A percentile compares a stretch with the other conserved stretches of the same genome.
phyloP scores from a whole-genome alignment of 2,797 vertebrate species.

The Phoxinus dragarum region DNA sequence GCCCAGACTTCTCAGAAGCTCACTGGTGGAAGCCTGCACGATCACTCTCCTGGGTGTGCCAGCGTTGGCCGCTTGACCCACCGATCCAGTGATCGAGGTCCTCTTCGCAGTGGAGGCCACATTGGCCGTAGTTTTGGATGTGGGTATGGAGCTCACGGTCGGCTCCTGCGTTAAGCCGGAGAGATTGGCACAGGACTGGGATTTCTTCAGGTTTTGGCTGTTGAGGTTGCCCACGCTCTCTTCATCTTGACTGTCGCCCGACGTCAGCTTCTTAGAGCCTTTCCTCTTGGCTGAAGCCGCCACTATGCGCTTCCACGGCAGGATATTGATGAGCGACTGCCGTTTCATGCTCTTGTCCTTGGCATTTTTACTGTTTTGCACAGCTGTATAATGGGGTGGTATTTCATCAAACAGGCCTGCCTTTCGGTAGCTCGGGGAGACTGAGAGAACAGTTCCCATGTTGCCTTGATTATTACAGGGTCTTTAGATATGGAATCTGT shows the following conservation, averaged over 20 bases:
- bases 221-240: constrained; percentile 86
- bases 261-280: constrained; percentile 89
- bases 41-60: constrained; percentile 92
- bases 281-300: constrained; percentile 91
- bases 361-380: constrained; percentile 92
- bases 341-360: constrained; percentile 91
- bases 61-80: constrained; percentile 71
- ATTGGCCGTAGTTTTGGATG: constrained; percentile 81
- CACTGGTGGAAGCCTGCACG: constrained; percentile 95
- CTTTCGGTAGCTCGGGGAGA: constrained; percentile 94
- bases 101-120: constrained; percentile 77
- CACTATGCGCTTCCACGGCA: constrained; percentile 93
- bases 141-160: constrained; percentile 76
- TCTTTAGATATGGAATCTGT: constrained; percentile 12
- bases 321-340: constrained; percentile 87
- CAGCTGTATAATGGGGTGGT: constrained; percentile 88
- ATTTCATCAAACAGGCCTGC: constrained; percentile 90
- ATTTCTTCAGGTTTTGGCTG: constrained; percentile 92
- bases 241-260: constrained; percentile 80
- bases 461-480: constrained; percentile 53
- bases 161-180: constrained; percentile 85
- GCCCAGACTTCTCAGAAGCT: constrained; percentile 91
- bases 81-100: constrained; percentile 75
- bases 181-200: constrained; percentile 92
- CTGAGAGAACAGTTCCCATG: constrained; percentile 92